Percentiles rank a stretch among this genome's conserved stretches.
phyloP scores from a whole-genome alignment of 2,888 invertebrate genomes.

The Bembecia ichneumoniformis region DNA sequence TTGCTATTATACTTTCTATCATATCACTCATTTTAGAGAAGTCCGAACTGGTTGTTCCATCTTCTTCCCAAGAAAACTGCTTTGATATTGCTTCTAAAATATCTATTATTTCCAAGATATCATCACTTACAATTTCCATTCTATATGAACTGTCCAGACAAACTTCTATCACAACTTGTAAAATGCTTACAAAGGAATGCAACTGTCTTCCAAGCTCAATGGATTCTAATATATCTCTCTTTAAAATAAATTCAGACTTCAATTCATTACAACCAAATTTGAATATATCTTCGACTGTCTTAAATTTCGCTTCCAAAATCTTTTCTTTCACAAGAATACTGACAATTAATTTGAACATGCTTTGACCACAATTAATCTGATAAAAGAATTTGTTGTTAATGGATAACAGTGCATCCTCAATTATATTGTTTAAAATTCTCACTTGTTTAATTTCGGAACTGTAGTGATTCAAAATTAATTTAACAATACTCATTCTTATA shows the following conservation, averaged over 20 bases:
- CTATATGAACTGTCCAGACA: slow-evolving; percentile 27
- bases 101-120: slow-evolving; percentile 26
- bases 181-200: slow-evolving; percentile 56
- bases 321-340: slow-evolving; percentile 34
- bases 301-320: slow-evolving; percentile 22
- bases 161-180: slow-evolving; percentile 38
- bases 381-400: slow-evolving; percentile 75
- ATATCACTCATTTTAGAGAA: slow-evolving; percentile 85
- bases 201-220: slow-evolving; percentile 66
- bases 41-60: slow-evolving; percentile 69
- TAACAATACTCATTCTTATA: slow-evolving; percentile 66
- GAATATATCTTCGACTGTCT: slow-evolving; percentile 39
- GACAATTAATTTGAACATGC: slow-evolving; percentile 65
- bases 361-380: slow-evolving; percentile 73
- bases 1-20: slow-evolving; percentile 72
- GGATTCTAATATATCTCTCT: slow-evolving; percentile 56
- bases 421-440: slow-evolving; percentile 35
- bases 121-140: slow-evolving; percentile 21
- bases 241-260: slow-evolving; percentile 27
- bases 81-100: slow-evolving; percentile 41
- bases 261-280: slow-evolving; percentile 40
- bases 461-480: slow-evolving; percentile 66
- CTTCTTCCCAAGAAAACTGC: slow-evolving; percentile 50
- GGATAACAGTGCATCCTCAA: slow-evolving; percentile 46
- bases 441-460: slow-evolving; percentile 30